Evolutionary conservation across 2,888 invertebrate genomes (phyloP).

Genomic region (Hydriomena furcata): DNA sequence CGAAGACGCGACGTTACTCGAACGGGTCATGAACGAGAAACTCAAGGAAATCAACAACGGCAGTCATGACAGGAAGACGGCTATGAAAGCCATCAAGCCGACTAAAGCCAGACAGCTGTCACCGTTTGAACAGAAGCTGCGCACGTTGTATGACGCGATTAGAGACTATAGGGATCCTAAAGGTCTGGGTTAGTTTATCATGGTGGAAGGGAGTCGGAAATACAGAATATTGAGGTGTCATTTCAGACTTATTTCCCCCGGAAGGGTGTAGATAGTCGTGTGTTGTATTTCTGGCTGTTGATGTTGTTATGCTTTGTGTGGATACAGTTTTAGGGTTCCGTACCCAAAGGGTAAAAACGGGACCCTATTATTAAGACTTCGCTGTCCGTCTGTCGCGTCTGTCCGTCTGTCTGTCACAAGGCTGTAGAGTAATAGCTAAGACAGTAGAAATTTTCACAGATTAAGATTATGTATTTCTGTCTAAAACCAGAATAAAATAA

Average conservation of each 20-base stretch:
- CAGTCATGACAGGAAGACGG: conserved; percentile 78
- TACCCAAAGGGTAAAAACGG: no score
- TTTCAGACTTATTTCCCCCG: conserved; percentile 15
- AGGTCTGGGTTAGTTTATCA: conserved; percentile 49
- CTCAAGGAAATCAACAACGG: conserved; percentile 87
- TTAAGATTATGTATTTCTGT: no score
- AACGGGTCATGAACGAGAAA: conserved; percentile 92
- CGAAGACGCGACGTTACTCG: conserved; percentile 95
- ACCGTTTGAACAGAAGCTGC: conserved; percentile 89
- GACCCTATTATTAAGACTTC: no score
- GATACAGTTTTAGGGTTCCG: no score
- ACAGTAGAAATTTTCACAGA: no score
- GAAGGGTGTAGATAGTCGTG: conserved; percentile 2
- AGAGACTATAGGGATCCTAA: conserved; percentile 89
- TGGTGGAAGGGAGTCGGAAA: conserved; percentile 18
- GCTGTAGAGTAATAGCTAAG: no score
- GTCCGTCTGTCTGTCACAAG: no score
- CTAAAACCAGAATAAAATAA: no score
- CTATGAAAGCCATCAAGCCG: conserved; percentile 74
- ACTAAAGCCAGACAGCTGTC: conserved; percentile 74
- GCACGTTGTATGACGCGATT: conserved; percentile 94
- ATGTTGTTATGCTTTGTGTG: not conserved
- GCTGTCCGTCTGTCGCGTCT: no score
- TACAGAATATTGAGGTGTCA: conserved; percentile 10
- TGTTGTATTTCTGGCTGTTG: not conserved